Evolutionary conservation across 2,113 vertebrate genomes (phyloP), one percentile per base, ranked within the genome.

Genomic region (Dasyprocta punctata): DNA sequence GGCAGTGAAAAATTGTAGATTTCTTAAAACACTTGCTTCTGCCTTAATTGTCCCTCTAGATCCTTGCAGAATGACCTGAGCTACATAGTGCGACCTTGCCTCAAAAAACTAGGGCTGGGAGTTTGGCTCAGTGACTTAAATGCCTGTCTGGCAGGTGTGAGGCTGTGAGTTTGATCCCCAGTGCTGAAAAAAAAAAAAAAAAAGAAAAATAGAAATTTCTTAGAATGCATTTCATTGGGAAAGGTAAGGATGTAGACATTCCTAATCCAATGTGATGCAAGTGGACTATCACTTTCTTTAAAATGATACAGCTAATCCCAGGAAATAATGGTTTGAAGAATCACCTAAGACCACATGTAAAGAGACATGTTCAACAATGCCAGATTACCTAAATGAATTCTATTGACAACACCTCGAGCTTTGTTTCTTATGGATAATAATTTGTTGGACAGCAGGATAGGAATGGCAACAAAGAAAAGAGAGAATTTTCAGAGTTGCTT

Each of bases 1-100:
- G 81, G 69, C 84, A 92, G 84, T 54, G 60, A 89, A 82, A 92
- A 97, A 49, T 96, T n/a, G n/a, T 82, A 75, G 85, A 84, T 89
- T 96, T 52, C 75, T 86, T 83, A 89, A 49, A 67, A 52, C 54
- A 89, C 89, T 92, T 14, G 49, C 41, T 81, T 84, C 78, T 16
- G 14, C 6, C 12, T 93, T 65, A 91, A 95, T 83, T 93, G 71
- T 65, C 92, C 71, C 65, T 86, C 89, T 69, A 75, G 92, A 75
- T 93, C 63, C 56, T 82, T 86, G 67, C 6, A 97, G 95, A 93
- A 97, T 71, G 69, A 77, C 14, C 54, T 9, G 47, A 36, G 30
- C 30, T 36, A 4, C 38, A 80, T 36, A 33, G n/a, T n/a, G n/a
- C n/a, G n/a, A n/a, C n/a, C n/a, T n/a, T n/a, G n/a, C n/a, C n/a